Conservation (phyloP, 1,140 invertebrate genomes). For the Asobara japonica region DNA sequence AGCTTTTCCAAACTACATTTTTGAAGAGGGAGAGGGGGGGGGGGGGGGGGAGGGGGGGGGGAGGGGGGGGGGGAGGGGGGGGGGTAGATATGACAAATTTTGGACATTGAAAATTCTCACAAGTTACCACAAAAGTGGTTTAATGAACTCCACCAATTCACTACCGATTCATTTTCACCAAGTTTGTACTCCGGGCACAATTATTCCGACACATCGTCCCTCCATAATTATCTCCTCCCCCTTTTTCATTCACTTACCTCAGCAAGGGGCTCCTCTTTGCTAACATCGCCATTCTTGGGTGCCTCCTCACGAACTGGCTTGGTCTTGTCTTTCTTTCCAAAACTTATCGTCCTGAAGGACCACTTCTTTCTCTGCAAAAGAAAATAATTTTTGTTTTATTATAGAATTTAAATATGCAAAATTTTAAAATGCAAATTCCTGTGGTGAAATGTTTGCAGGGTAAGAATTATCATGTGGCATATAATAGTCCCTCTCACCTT, state of each 20-base stretch:
- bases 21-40: too few relatives aligned
- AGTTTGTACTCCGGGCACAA: too few relatives aligned
- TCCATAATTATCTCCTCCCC: background rate
- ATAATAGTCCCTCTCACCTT: constrained; percentile 65
- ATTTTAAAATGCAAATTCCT: background rate
- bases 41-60: too few relatives aligned
- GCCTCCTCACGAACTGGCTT: constrained; percentile 72
- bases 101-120: too few relatives aligned
- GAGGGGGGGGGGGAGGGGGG: too few relatives aligned
- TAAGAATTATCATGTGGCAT: background rate
- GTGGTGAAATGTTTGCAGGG: background rate
- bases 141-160: too few relatives aligned
- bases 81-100: too few relatives aligned
- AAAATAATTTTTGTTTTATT: too few relatives aligned
- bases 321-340: constrained; percentile 84
- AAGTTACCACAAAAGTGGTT: too few relatives aligned
- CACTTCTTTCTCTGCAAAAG: constrained; percentile 78
- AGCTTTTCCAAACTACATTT: too few relatives aligned
- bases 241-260: constrained; percentile 57
- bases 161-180: too few relatives aligned
- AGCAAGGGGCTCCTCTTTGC: constrained; percentile 62
- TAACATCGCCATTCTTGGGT: constrained; percentile 63
- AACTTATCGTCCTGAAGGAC: constrained; percentile 86
- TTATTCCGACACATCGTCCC: background rate
- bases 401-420: constrained; percentile 6